These are phyloP conservation scores for Aldrovandia affinis DNA, from an alignment of 2,797 vertebrate genomes.

Conservation along the genomic window DNA sequence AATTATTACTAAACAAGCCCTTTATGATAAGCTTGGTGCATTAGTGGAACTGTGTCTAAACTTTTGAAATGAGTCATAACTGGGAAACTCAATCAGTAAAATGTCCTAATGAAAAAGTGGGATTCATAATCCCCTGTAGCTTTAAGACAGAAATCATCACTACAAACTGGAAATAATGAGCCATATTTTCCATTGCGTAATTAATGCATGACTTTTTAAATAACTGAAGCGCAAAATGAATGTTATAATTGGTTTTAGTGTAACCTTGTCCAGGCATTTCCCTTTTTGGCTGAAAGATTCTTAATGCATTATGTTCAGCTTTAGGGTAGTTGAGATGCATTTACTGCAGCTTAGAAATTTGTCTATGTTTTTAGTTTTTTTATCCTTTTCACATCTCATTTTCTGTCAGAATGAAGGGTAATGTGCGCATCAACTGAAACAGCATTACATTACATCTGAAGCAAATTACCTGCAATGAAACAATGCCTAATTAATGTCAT, in stretches of 20 bases:
- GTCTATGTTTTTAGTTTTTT: neutral
- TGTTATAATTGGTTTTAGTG: constrained; percentile 52
- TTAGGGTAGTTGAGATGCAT: constrained; percentile 20
- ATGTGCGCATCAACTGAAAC: neutral
- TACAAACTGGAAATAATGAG: constrained; percentile 54
- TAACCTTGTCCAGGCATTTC: constrained; percentile 40
- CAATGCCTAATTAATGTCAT: constrained; percentile 29
- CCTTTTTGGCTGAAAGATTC: constrained; percentile 22
- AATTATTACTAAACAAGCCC: neutral
- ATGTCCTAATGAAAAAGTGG: constrained; percentile 26
- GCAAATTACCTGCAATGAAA: constrained; percentile 22
- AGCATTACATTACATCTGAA: neutral
- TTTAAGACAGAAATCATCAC: constrained; percentile 46
- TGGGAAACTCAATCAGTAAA: constrained; percentile 17
- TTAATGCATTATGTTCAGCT: constrained; percentile 19
- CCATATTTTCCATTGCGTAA: constrained; percentile 54
- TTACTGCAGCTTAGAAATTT: neutral
- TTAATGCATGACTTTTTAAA: constrained; percentile 55
- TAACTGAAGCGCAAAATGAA: constrained; percentile 56
- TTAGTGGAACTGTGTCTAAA: constrained; percentile 24
- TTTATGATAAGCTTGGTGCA: neutral
- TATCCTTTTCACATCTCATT: constrained; percentile 21
- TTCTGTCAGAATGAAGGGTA: neutral
- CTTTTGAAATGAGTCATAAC: constrained; percentile 30
- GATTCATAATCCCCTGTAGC: constrained; percentile 36